phyloP scores from a whole-genome alignment of 2,113 vertebrate species.

The Oryzias woworae region DNA sequence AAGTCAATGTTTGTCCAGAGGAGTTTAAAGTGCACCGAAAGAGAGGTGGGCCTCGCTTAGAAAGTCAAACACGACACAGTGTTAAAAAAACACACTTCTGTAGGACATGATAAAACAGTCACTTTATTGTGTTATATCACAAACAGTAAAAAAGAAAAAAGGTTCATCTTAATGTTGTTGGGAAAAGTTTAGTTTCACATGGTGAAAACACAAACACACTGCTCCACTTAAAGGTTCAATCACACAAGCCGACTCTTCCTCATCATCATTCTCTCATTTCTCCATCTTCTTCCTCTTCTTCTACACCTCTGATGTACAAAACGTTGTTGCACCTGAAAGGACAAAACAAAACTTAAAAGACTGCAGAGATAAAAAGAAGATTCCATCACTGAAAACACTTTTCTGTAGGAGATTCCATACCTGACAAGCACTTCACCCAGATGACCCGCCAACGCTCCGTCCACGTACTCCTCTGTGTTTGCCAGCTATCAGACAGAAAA shows the following conservation, averaged over 20 bases:
- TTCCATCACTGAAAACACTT: background rate
- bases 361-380: background rate
- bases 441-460: slow-evolving; percentile 94
- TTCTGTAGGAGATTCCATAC: slow-evolving; percentile 64
- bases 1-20: slow-evolving; percentile 69
- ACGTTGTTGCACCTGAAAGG: slow-evolving; percentile 94
- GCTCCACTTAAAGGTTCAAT: slow-evolving; percentile 33
- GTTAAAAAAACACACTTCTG: slow-evolving; percentile 8
- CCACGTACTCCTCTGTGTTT: slow-evolving; percentile 99
- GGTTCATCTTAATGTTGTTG: slow-evolving; percentile 2
- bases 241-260: slow-evolving; percentile 1
- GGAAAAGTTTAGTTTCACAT: slow-evolving; percentile 58
- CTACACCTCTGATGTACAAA: slow-evolving; percentile 97
- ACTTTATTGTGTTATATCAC: slow-evolving; percentile 63
- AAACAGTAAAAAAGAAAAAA: slow-evolving; percentile 32
- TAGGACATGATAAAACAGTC: slow-evolving; percentile 53
- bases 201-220: slow-evolving; percentile 65
- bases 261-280: slow-evolving; percentile 93
- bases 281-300: slow-evolving; percentile 98
- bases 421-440: slow-evolving; percentile 97
- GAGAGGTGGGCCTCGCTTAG: slow-evolving; percentile 1
- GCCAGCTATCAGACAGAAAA: slow-evolving; percentile 80
- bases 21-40: slow-evolving; percentile 62
- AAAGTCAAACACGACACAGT: background rate
- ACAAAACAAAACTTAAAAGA: background rate